Evolutionary conservation across 2,113 vertebrate species (phyloP).

Genomic region (Ranitomeya variabilis): DNA sequence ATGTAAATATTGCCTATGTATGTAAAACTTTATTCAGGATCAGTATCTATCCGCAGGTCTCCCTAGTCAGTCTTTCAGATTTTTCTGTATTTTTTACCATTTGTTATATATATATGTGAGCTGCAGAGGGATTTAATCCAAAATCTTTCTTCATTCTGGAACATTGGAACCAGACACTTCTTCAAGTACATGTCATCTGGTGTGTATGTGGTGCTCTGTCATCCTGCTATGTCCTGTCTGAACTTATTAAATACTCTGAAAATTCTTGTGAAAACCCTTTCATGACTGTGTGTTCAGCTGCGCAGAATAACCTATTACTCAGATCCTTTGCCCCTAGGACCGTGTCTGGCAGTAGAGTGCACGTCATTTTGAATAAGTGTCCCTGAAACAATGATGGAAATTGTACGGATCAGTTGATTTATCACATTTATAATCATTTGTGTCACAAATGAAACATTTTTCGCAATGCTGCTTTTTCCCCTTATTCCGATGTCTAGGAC

Average conservation of each 20-base stretch:
- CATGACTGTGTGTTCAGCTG: constrained; percentile 51
- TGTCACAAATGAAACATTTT: constrained; percentile 8
- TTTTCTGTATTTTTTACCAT: neutral
- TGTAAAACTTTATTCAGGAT: neutral
- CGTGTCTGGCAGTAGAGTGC: constrained; percentile 36
- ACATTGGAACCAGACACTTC: constrained; percentile 23
- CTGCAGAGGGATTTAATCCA: neutral
- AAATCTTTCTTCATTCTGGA: constrained; percentile 1
- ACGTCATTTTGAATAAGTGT: constrained; percentile 21
- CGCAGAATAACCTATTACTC: constrained; percentile 49
- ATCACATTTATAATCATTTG: constrained; percentile 22
- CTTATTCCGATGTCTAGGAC: neutral
- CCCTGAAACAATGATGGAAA: constrained; percentile 10
- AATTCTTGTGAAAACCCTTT: constrained; percentile 58
- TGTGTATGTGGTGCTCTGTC: constrained; percentile 57
- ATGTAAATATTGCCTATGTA: constrained; percentile 9
- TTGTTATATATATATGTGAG: neutral
- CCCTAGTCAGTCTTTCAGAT: too few relatives aligned
- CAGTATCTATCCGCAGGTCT: neutral
- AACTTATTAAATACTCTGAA: constrained; percentile 59
- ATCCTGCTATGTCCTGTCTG: constrained; percentile 61
- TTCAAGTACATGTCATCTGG: constrained; percentile 9
- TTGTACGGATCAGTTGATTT: constrained; percentile 2
- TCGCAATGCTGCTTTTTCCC: neutral
- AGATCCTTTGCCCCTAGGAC: constrained; percentile 36